Percentiles rank a stretch among this genome's conserved stretches.
Conservation (phyloP, 2,113 vertebrate genomes). For the Theristicus caerulescens region DNA sequence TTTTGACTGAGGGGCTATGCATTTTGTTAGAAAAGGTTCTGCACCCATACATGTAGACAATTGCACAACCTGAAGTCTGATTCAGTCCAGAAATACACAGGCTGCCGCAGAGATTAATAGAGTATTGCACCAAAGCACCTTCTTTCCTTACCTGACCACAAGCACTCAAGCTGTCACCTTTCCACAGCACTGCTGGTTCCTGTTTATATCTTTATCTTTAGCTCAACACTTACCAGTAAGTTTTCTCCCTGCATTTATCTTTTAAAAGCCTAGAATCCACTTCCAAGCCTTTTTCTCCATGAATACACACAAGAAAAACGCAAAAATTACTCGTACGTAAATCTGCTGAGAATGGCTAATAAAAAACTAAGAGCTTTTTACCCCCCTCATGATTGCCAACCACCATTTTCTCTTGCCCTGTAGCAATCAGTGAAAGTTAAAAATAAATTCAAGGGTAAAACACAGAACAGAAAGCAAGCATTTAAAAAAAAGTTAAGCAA, state of each 20-base stretch:
- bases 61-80: background rate
- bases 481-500: background rate
- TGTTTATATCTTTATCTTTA: background rate
- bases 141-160: background rate
- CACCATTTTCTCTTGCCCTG: background rate
- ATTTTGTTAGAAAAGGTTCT: background rate
- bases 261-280: background rate
- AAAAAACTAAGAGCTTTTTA: background rate
- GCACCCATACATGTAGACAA: background rate
- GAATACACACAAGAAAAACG: background rate
- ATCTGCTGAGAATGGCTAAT: background rate
- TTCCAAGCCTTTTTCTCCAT: background rate
- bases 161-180: background rate
- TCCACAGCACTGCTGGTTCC: background rate
- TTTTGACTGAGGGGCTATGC: rapidly evolving
- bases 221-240: background rate
- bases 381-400: background rate
- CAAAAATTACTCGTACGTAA: background rate
- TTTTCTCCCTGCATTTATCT: background rate
- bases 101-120: background rate
- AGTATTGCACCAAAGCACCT: too few species aligned
- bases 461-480: background rate
- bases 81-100: background rate
- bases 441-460: background rate
- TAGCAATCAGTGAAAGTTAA: background rate